Percentiles rank a stretch among this genome's conserved stretches.
Conservation (phyloP, 2,888 invertebrate genomes). For the Eilema griseolum region DNA sequence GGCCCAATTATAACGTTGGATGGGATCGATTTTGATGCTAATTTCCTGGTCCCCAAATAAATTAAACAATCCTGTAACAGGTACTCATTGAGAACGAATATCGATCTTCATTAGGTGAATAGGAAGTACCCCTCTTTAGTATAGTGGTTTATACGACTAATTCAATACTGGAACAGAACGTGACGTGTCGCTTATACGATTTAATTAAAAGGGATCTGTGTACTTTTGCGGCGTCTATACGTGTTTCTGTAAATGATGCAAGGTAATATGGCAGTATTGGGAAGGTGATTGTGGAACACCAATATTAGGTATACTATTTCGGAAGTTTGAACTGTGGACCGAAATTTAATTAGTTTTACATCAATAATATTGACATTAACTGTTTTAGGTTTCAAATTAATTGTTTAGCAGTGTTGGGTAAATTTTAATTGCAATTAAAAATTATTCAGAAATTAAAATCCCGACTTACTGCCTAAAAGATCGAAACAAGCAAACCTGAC, state of each 20-base stretch:
- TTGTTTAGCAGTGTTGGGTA: too few species aligned
- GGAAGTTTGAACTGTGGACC: neutral
- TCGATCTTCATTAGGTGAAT: conserved; percentile 46
- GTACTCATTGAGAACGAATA: conserved; percentile 39
- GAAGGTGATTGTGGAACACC: neutral
- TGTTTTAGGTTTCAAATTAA: too few species aligned
- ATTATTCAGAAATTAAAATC: too few species aligned
- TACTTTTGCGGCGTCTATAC: conserved; percentile 15
- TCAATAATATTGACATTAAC: too few species aligned
- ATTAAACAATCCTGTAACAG: conserved; percentile 63
- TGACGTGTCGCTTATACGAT: conserved; percentile 22
- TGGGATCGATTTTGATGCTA: conserved; percentile 68
- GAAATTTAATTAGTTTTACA: neutral
- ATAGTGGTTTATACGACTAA: conserved; percentile 35
- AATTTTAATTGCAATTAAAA: too few species aligned
- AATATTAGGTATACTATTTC: neutral
- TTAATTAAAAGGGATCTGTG: conserved; percentile 31
- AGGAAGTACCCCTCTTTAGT: conserved; percentile 31
- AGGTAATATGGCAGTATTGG: conserved; percentile 6
- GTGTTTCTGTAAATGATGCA: conserved; percentile 16
- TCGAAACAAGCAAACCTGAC: too few species aligned
- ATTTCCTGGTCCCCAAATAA: conserved; percentile 71
- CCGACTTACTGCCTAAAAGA: too few species aligned
- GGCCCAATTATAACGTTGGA: conserved; percentile 69
- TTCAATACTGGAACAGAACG: conserved; percentile 27